These are phyloP conservation scores for Troglohyphantes excavatus DNA, from an alignment of 2,888 invertebrate genomes.

Conservation along the genomic window DNA sequence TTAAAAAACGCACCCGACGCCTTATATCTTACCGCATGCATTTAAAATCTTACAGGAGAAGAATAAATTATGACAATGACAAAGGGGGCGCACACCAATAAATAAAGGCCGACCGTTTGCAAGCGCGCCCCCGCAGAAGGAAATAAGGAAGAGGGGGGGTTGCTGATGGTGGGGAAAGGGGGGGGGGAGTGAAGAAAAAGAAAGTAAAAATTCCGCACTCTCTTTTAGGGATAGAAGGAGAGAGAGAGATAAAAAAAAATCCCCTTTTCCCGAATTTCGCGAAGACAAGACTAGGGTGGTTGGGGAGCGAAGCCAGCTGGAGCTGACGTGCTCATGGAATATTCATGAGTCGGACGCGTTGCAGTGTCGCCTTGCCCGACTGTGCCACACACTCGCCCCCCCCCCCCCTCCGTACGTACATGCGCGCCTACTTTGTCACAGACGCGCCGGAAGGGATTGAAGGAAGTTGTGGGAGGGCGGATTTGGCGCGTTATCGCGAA, in stretches of 20 bases:
- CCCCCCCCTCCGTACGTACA: no score
- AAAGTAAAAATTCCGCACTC: conserved; percentile 51
- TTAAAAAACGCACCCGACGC: no score
- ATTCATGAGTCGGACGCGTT: conserved; percentile 75
- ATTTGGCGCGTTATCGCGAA: conserved; percentile 18
- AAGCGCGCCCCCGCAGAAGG: conserved; percentile 40
- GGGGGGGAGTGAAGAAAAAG: conserved; percentile 30
- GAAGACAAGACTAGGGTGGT: conserved; percentile 26
- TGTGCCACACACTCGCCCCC: conserved; percentile 70
- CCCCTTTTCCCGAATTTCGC: conserved; percentile 52
- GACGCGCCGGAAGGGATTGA: conserved; percentile 61
- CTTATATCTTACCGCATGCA: no score
- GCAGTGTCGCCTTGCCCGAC: conserved; percentile 76
- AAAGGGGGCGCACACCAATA: conserved; percentile 43
- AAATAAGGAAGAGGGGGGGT: no score
- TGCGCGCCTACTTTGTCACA: conserved; percentile 76
- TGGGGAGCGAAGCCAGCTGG: conserved; percentile 60
- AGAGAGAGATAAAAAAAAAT: conserved; percentile 35
- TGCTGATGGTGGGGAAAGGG: neutral
- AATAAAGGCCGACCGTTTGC: conserved; percentile 57
- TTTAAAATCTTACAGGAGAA: neutral
- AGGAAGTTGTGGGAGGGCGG: neutral
- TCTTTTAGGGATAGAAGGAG: conserved; percentile 16
- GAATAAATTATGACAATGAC: conserved; percentile 73
- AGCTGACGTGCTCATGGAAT: conserved; percentile 78